A percentile compares a stretch with the other conserved stretches of the same genome.
Conservation (phyloP, 2,113 vertebrate species). For the Tachuris rubrigastra region DNA sequence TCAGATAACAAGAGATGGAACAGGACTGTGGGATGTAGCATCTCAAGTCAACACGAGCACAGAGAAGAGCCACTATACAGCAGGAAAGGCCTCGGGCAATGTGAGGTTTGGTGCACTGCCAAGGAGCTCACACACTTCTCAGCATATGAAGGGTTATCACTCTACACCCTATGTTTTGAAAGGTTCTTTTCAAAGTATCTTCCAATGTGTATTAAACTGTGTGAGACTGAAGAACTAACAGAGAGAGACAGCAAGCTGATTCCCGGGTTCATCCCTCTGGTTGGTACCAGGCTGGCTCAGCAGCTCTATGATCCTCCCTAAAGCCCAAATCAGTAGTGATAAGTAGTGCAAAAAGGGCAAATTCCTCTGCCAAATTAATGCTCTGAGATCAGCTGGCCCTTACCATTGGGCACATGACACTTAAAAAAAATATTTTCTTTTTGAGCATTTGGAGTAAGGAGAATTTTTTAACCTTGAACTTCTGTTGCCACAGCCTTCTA, state of each 20-base stretch:
- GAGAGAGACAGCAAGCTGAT: not conserved
- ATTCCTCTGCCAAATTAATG: not conserved
- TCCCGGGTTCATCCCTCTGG: not conserved
- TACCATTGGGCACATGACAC: rapidly evolving
- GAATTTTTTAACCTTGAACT: not conserved
- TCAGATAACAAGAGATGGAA: not conserved
- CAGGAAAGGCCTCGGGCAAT: not conserved
- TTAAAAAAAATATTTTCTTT: rapidly evolving
- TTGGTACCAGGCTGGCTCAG: not conserved
- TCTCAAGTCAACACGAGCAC: not conserved
- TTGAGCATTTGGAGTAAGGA: not conserved
- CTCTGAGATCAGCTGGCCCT: not conserved
- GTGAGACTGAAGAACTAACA: not conserved
- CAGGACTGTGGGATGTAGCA: not conserved
- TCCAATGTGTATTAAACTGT: not conserved
- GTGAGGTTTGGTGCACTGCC: not conserved
- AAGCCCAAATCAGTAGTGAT: not conserved
- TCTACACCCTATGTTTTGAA: not conserved
- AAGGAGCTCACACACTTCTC: not conserved
- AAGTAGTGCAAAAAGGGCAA: not conserved
- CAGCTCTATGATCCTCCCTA: not conserved
- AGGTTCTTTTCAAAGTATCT: not conserved
- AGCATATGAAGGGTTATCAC: not conserved
- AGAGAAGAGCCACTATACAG: not conserved
- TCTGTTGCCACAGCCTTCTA: not conserved